Evolutionary conservation across 2,888 invertebrate genomes (phyloP), one percentile per base, ranked within the genome.

Genomic region (Chaetoderma sp.): DNA sequence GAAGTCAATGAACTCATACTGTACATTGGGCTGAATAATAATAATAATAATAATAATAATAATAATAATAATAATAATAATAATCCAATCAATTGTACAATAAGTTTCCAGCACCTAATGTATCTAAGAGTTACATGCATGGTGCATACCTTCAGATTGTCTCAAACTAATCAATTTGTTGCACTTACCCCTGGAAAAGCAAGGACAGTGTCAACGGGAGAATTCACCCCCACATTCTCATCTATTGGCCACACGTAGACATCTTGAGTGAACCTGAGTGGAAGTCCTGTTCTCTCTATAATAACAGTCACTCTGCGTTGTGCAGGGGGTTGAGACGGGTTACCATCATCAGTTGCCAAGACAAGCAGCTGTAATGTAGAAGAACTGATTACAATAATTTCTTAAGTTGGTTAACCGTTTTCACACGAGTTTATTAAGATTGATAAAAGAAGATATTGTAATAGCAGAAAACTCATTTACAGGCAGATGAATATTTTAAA

Each of bases 111-210:
- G n/a, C n/a, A n/a, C n/a, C n/a, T n/a, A n/a, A n/a, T n/a, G n/a
- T n/a, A n/a, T n/a, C n/a, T n/a, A n/a, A n/a, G n/a, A n/a, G n/a
- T n/a, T n/a, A n/a, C n/a, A n/a, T n/a, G n/a, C n/a, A n/a, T n/a
- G n/a, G n/a, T n/a, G n/a, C n/a, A n/a, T n/a, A n/a, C n/a, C n/a
- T n/a, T n/a, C n/a, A n/a, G n/a, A n/a, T n/a, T n/a, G n/a, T n/a
- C n/a, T n/a, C n/a, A n/a, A n/a, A n/a, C n/a, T n/a, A n/a, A n/a
- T n/a, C n/a, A n/a, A n/a, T n/a, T n/a, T n/a, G n/a, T n/a, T n/a
- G n/a, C n/a, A 67, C 74, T 71, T 60, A 74, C 76, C 58, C 74
- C 74, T 32, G 76, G 76, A 6, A 58, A 60, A 39, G 79, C 79
- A 27, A 59, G 50, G 3, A 77, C 57, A 3, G 47, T 45, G 16